Conservation (phyloP, 2,888 invertebrate species). For the Andricus curvator region DNA sequence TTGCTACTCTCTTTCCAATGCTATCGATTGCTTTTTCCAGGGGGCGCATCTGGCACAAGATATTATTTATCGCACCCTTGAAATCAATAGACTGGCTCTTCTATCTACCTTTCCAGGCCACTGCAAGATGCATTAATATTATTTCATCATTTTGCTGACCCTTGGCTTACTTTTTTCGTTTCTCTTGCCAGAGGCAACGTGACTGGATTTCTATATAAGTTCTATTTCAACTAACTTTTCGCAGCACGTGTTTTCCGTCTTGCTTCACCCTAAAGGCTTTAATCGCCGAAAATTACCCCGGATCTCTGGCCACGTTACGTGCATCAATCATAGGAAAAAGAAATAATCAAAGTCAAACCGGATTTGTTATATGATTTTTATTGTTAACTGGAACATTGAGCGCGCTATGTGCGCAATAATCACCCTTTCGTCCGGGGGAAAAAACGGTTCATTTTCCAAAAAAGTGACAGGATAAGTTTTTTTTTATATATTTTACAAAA, state of each 20-base stretch:
- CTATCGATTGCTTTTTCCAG: constrained; percentile 31
- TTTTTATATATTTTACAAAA: too few relatives aligned
- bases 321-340: background rate
- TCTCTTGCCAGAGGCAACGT: constrained; percentile 29
- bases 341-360: background rate
- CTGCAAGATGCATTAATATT: constrained; percentile 39
- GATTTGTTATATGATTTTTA: background rate
- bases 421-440: too few relatives aligned
- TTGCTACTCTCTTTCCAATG: background rate
- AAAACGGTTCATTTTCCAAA: too few relatives aligned
- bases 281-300: constrained; percentile 2
- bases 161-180: constrained; percentile 40
- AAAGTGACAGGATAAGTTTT: too few relatives aligned
- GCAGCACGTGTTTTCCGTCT: constrained; percentile 27
- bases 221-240: constrained; percentile 11
- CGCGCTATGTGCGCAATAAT: too few relatives aligned
- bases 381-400: too few relatives aligned
- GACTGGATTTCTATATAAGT: constrained; percentile 30
- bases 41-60: constrained; percentile 14
- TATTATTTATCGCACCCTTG: constrained; percentile 39
- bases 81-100: constrained; percentile 40
- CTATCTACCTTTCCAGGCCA: constrained; percentile 40
- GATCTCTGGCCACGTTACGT: background rate
- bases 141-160: constrained; percentile 40
- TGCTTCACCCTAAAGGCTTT: constrained; percentile 19